Base-by-base conservation (phyloP, 2,797 vertebrate genomes). In the Ficedula albicollis region DNA sequence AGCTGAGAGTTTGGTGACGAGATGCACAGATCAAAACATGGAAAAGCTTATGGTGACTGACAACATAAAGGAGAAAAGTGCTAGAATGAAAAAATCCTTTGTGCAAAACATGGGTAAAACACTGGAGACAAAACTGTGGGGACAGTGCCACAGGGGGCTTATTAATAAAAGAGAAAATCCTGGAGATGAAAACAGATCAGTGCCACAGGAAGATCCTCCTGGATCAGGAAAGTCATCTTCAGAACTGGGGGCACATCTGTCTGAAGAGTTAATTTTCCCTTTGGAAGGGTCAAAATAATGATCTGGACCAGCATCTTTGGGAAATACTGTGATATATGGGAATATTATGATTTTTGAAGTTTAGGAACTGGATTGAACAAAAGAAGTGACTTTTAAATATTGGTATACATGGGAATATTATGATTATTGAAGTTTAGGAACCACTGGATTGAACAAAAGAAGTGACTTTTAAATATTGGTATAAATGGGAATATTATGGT, bases 401-500 rank as follows among this genome's bases (percentile, higher is more conserved):
- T 19, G n/a, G 2, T 30, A 34, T 38, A 4, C 1, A 32, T 32
- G 0, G 7, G n/a, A 62, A 67, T n/a, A 63, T 41, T 52, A 48
- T 3, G 0, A 67, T 73, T 59, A 38, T 39, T 90, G 21, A 82
- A 41, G 26, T 34, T 80, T 39, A 51, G 34, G 58, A 76, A 90
- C n/a, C n/a, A n/a, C 10, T 13, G 26, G 66, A 46, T 63, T 38
- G 52, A 80, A 46, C 29, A 75, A 43, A 18, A 54, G 7, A 46
- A 46, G 44, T 2, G 68, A 32, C 39, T 87, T 26, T n/a, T 13
- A 38, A 84, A 69, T 8, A 36, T 2, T 19, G n/a, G 2, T 30
- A 34, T 38, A 4, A 1, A 32, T 32, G 0, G 7, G n/a, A 62
- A 67, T n/a, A 63, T 41, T 52, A 48, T 3, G 0, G 67, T 73